Percentiles rank a stretch among this genome's conserved stretches.
phyloP scores from a whole-genome alignment of 2,888 invertebrate genomes.

The Trisateles emortualis region DNA sequence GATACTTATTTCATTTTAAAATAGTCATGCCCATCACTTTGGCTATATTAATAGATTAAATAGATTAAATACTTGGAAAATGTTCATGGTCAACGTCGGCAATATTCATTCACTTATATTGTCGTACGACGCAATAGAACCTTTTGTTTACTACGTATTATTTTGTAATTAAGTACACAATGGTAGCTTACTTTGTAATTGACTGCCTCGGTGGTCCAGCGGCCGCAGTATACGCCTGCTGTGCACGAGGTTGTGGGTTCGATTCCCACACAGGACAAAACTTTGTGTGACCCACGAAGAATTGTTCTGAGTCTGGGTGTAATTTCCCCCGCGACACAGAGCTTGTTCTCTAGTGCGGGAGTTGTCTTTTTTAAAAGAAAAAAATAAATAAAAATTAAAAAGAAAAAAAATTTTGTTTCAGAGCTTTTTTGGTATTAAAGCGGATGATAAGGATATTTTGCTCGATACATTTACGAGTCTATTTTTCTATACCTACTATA shows the following conservation, averaged over 20 bases:
- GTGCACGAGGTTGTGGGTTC: too few species aligned
- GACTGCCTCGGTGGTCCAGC: background rate
- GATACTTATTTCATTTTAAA: background rate
- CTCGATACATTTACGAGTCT: background rate
- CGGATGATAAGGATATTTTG: background rate
- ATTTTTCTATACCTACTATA: too few species aligned
- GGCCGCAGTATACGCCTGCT: too few species aligned
- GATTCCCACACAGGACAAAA: too few species aligned
- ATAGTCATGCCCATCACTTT: background rate
- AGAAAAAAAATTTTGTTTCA: too few species aligned
- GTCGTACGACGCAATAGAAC: slow-evolving; percentile 1
- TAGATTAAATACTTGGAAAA: slow-evolving; percentile 25
- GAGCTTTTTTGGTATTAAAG: background rate
- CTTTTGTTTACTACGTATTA: slow-evolving; percentile 4
- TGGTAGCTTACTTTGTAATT: slow-evolving; percentile 6
- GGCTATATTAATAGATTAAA: slow-evolving; percentile 38
- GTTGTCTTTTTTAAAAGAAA: too few species aligned
- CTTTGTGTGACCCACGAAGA: too few species aligned
- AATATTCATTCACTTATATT: slow-evolving; percentile 12
- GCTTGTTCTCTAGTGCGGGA: too few species aligned
- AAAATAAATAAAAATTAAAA: too few species aligned
- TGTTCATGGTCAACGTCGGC: slow-evolving; percentile 29
- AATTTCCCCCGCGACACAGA: too few species aligned
- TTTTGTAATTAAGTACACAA: background rate
- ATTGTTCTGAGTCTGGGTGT: too few species aligned